A percentile compares a stretch with the other conserved stretches of the same genome.
Evolutionary conservation across 2,888 invertebrate genomes (phyloP).

Genomic region (Slavum lentiscoides): DNA sequence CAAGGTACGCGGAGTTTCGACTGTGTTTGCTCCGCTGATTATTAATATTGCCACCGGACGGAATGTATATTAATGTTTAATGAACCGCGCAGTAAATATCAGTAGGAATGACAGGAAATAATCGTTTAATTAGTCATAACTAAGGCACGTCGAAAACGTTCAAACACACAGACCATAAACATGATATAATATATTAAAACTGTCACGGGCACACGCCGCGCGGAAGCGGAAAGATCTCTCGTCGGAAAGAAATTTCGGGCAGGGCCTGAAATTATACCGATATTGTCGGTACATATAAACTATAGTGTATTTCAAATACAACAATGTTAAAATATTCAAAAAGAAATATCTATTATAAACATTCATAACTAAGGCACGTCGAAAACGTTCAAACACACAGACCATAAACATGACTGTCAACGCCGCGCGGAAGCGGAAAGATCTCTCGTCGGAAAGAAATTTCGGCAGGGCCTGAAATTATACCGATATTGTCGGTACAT

Average conservation of each 20-base stretch:
- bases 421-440: neutral
- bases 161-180: neutral
- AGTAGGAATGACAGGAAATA: constrained; percentile 40
- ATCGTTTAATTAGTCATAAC: constrained; percentile 45
- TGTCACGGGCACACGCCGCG: neutral
- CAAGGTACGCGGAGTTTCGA: neutral
- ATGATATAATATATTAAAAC: neutral
- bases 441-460: neutral
- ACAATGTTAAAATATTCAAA: too few species aligned
- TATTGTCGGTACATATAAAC: too few species aligned
- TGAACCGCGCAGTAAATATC: constrained; percentile 18
- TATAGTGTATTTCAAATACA: too few species aligned
- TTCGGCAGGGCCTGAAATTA: too few species aligned
- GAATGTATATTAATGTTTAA: constrained; percentile 43
- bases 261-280: too few species aligned
- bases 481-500: too few species aligned
- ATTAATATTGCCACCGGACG: constrained; percentile 27
- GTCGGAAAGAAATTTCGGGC: too few species aligned
- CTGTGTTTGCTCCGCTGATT: constrained; percentile 15
- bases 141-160: constrained; percentile 19
- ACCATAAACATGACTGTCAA: neutral
- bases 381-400: constrained; percentile 13
- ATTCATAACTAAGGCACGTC: constrained; percentile 24
- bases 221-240: neutral
- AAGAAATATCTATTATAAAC: too few species aligned